Percentiles rank a stretch among this genome's conserved stretches.
Evolutionary conservation across 2,113 vertebrate species (phyloP).

Genomic region (Tringa solitaria): DNA sequence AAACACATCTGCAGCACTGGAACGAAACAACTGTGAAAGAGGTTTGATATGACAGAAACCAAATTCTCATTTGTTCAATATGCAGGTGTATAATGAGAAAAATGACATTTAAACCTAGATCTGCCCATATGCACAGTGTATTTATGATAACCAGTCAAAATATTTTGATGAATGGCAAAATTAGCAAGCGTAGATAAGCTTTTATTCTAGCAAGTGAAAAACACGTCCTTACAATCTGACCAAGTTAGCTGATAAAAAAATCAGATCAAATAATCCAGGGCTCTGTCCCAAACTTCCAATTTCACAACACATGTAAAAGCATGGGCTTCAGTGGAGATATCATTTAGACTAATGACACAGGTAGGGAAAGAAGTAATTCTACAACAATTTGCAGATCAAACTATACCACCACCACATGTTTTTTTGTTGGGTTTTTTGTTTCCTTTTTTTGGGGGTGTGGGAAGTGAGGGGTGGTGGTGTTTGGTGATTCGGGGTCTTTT

Average conservation of each 20-base stretch:
- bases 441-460: rapidly evolving
- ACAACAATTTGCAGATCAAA: not conserved
- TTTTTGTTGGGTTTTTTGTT: rapidly evolving
- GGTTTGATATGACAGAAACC: not conserved
- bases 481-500: not conserved
- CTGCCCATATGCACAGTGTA: not conserved
- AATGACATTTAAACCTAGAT: not conserved
- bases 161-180: constrained; percentile 14
- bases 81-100: not conserved
- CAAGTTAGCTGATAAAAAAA: not conserved
- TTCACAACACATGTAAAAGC: not conserved
- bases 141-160: not conserved
- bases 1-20: not conserved
- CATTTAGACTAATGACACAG: not conserved
- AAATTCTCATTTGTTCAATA: not conserved
- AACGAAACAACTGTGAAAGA: not conserved
- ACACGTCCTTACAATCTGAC: not conserved
- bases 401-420: rapidly evolving
- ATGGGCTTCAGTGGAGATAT: not conserved
- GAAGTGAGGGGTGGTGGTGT: not conserved
- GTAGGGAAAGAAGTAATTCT: not conserved
- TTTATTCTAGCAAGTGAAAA: not conserved
- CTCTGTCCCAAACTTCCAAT: not conserved
- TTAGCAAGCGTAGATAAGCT: not conserved
- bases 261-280: not conserved